phyloP scores from a whole-genome alignment of 2,113 vertebrate genomes.

The Eudorcas thomsonii region DNA sequence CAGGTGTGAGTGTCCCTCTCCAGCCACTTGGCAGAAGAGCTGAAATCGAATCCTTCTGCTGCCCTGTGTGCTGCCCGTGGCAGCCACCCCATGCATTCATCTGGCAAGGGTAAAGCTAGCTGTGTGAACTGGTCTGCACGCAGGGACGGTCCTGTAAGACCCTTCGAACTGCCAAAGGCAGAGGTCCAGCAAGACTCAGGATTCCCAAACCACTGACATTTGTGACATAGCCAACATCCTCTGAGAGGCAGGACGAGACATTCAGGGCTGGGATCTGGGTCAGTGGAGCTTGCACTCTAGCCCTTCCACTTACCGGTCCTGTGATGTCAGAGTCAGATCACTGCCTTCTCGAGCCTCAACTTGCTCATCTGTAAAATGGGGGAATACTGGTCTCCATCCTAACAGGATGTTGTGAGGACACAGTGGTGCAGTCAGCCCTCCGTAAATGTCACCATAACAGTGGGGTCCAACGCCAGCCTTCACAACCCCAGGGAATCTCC shows the following conservation, averaged over 20 bases:
- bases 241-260: not conserved
- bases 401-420: accelerated
- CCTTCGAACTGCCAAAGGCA: not conserved
- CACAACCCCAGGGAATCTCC: not conserved
- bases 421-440: accelerated
- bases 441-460: accelerated
- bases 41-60: constrained; percentile 24
- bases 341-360: not conserved
- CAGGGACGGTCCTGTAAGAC: not conserved
- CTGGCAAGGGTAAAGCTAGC: not conserved
- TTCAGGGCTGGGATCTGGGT: not conserved
- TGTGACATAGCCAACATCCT: not conserved
- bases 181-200: not conserved
- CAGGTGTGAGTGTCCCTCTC: not conserved
- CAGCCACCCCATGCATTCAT: not conserved
- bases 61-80: not conserved
- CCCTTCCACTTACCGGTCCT: accelerated
- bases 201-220: not conserved
- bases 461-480: not conserved
- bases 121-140: not conserved
- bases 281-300: not conserved
- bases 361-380: not conserved
- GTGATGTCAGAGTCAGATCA: not conserved
- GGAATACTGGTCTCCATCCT: not conserved
- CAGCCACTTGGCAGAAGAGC: not conserved